Percentiles rank a stretch among this genome's conserved stretches.
These are phyloP conservation scores for Otus scops DNA, from an alignment of 2,797 vertebrate species.

Conservation along the genomic window DNA sequence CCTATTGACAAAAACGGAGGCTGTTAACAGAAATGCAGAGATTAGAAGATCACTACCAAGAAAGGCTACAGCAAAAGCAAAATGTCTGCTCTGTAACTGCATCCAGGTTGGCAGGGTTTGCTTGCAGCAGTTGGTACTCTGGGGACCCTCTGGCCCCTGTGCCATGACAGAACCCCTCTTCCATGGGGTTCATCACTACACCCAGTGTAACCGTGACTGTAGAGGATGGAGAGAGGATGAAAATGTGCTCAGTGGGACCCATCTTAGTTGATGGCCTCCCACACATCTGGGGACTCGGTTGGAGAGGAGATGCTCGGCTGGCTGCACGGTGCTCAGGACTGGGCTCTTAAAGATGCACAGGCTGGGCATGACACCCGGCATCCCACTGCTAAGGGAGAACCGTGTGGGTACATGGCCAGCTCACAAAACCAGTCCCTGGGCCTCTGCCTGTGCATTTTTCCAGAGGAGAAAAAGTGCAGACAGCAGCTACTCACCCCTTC, in stretches of 20 bases:
- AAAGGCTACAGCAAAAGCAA: neutral
- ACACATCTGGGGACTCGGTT: fast-evolving
- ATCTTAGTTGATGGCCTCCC: neutral
- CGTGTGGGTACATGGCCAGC: neutral
- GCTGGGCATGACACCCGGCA: neutral
- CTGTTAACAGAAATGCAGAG: neutral
- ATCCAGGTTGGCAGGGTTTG: neutral
- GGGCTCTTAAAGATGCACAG: neutral
- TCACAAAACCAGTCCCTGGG: neutral
- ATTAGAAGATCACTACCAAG: neutral
- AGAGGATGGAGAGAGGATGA: neutral
- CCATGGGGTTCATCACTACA: neutral
- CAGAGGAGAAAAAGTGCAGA: neutral
- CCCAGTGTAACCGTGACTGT: neutral
- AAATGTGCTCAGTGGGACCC: neutral
- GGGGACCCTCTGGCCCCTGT: neutral
- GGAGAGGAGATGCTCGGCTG: neutral
- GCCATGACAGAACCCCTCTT: neutral
- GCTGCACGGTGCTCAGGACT: too few species aligned
- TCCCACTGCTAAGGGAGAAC: neutral
- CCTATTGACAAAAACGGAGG: neutral
- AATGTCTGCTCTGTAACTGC: neutral
- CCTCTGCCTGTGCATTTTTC: neutral
- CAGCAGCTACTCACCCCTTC: neutral
- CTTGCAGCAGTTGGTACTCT: neutral